Evolutionary conservation across 2,888 invertebrate species (phyloP).

Genomic region (Cerceris ruficornis): DNA sequence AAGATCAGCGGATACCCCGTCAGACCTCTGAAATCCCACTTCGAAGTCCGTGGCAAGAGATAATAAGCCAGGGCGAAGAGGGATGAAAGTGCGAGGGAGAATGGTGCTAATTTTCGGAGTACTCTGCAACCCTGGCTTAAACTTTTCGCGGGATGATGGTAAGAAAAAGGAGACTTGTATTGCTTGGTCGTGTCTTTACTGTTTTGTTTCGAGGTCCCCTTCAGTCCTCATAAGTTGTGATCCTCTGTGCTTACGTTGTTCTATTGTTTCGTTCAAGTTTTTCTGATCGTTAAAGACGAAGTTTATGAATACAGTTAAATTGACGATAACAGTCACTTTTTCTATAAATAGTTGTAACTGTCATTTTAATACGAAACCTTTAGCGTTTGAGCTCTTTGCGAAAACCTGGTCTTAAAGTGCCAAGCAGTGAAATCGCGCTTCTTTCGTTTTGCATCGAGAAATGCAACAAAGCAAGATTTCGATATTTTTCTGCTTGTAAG

Average conservation of each 20-base stretch:
- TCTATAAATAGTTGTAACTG: no score
- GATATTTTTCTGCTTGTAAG: no score
- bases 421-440: no score
- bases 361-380: no score
- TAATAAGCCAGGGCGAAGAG: slow-evolving; percentile 47
- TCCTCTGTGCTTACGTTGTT: background rate
- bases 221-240: background rate
- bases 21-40: slow-evolving; percentile 36
- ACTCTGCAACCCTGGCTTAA: slow-evolving; percentile 18
- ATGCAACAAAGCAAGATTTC: no score
- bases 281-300: no score
- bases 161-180: slow-evolving; percentile 1
- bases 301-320: no score
- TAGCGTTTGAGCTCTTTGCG: no score
- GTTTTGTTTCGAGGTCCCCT: slow-evolving; percentile 5
- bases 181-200: slow-evolving; percentile 12
- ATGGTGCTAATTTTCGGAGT: slow-evolving; percentile 54
- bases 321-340: no score
- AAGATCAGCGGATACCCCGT: slow-evolving; percentile 33
- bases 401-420: no score
- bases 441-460: no score
- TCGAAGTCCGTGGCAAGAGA: slow-evolving; percentile 29
- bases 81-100: slow-evolving; percentile 35
- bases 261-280: no score
- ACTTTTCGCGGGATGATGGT: slow-evolving; percentile 17